phyloP scores from a whole-genome alignment of 2,888 invertebrate species.

The Pyralis farinalis region DNA sequence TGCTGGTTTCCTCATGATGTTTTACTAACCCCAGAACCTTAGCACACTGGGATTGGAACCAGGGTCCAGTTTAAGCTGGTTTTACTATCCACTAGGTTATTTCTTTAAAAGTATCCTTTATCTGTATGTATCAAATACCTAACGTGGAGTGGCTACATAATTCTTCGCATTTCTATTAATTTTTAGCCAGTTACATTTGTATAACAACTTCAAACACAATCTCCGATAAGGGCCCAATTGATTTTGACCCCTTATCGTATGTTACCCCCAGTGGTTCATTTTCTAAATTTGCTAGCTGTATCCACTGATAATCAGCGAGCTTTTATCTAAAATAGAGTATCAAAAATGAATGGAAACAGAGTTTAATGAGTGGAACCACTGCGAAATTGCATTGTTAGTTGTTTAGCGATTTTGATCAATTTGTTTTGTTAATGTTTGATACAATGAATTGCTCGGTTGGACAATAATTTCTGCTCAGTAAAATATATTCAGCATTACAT shows the following conservation, averaged over 20 bases:
- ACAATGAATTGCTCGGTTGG: conserved; percentile 44
- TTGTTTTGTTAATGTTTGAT: conserved; percentile 51
- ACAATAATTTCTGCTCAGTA: conserved; percentile 31
- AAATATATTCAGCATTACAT: no score
- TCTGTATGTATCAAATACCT: no score
- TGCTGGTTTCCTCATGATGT: no score
- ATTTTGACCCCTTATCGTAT: conserved; percentile 34
- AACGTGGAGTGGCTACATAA: no score
- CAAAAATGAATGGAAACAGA: conserved; percentile 40
- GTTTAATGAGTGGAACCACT: conserved; percentile 26
- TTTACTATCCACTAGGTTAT: no score
- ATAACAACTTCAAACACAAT: conserved; percentile 66
- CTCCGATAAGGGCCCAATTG: conserved; percentile 45
- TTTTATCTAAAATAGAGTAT: conserved; percentile 20
- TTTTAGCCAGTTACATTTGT: conserved; percentile 45
- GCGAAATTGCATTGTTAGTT: conserved; percentile 19
- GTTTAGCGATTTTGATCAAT: conserved; percentile 43
- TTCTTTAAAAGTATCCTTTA: no score
- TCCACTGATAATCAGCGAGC: conserved; percentile 15
- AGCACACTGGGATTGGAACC: no score
- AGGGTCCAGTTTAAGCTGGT: no score
- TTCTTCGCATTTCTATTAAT: no score
- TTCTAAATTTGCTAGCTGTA: conserved; percentile 18
- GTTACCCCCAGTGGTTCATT: conserved; percentile 26
- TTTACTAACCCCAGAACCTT: no score